phyloP scores from a whole-genome alignment of 2,113 vertebrate genomes.

The Calonectris borealis region DNA sequence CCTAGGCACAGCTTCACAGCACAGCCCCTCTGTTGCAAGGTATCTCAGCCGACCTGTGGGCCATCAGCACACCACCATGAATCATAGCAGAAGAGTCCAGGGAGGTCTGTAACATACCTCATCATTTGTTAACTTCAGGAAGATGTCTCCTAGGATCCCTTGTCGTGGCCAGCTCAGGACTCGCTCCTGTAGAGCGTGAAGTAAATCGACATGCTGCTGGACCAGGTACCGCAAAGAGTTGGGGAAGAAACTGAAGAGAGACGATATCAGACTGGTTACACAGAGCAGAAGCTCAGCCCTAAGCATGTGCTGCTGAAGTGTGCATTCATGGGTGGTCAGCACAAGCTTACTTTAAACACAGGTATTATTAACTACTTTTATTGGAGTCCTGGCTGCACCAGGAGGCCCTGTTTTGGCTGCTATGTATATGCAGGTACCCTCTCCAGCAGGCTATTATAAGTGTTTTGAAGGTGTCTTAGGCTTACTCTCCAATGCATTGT shows the following conservation, averaged over 20 bases:
- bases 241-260: slow-evolving; percentile 85
- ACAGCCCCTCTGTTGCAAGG: background rate
- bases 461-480: background rate
- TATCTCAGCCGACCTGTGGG: background rate
- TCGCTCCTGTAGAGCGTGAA: slow-evolving; percentile 91
- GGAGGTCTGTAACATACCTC: slow-evolving; percentile 76
- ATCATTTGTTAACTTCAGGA: slow-evolving; percentile 92
- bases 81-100: background rate
- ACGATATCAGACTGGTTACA: slow-evolving; percentile 9
- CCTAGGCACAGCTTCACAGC: background rate
- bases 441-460: background rate
- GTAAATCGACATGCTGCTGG: slow-evolving; percentile 94
- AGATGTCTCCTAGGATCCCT: slow-evolving; percentile 96
- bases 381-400: background rate
- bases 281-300: background rate
- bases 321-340: background rate
- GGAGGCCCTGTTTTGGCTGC: background rate
- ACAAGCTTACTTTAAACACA: background rate
- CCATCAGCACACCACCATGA: background rate
- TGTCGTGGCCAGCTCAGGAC: slow-evolving; percentile 92
- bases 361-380: background rate
- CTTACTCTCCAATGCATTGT: background rate
- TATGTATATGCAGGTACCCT: background rate
- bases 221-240: slow-evolving; percentile 92
- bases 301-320: background rate